Evolutionary conservation across 2,797 vertebrate species (phyloP).

Genomic region (Phrynocephalus forsythii): DNA sequence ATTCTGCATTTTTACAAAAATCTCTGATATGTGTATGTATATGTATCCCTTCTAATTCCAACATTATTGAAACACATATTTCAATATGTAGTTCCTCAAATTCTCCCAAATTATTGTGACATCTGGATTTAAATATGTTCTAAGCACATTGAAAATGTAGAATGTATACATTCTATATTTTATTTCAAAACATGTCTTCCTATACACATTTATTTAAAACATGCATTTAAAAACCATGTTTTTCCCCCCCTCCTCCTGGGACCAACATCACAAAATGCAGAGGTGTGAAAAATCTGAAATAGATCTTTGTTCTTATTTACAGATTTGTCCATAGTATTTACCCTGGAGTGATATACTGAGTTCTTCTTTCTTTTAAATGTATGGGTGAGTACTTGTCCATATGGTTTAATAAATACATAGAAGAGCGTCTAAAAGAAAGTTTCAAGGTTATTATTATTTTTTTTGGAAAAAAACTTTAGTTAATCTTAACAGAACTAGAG

Average conservation of each 20-base stretch:
- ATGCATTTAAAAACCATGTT: background rate
- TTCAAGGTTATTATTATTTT: too few relatives aligned
- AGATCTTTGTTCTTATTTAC: background rate
- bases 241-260: too few relatives aligned
- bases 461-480: too few relatives aligned
- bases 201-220: background rate
- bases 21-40: too few relatives aligned
- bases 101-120: background rate
- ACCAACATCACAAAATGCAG: background rate
- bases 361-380: background rate
- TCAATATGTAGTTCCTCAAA: too few relatives aligned
- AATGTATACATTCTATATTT: background rate
- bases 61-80: too few relatives aligned
- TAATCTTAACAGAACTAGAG: too few relatives aligned
- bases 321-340: background rate
- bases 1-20: background rate
- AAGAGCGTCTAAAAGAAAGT: background rate
- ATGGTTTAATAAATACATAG: background rate
- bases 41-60: too few relatives aligned
- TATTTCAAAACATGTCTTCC: background rate
- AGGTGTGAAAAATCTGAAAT: background rate
- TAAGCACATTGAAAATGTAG: background rate
- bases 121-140: background rate
- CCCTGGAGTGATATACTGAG: background rate
- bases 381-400: background rate